Percentiles rank a stretch among this genome's conserved stretches.
Evolutionary conservation across 2,113 vertebrate genomes (phyloP).

Genomic region (Mobula hypostoma): DNA sequence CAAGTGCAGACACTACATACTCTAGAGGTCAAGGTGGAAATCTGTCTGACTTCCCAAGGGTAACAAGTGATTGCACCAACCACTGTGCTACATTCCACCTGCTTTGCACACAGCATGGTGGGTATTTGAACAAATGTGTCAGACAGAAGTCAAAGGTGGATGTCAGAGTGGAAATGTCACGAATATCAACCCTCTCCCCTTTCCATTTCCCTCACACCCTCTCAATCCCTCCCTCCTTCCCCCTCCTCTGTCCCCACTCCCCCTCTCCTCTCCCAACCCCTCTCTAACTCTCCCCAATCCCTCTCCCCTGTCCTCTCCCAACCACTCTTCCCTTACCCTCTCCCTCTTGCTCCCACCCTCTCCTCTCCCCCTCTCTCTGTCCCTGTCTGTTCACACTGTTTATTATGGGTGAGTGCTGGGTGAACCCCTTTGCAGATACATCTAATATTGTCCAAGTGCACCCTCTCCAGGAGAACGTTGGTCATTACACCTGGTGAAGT

Average conservation of each 20-base stretch:
- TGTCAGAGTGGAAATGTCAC: not conserved
- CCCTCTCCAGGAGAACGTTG: not conserved
- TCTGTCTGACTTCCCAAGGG: not conserved
- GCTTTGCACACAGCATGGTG: not conserved
- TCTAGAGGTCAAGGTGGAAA: not conserved
- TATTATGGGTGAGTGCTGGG: too few relatives aligned
- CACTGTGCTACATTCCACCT: too few relatives aligned
- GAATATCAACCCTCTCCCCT: not conserved
- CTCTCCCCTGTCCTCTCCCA: too few relatives aligned
- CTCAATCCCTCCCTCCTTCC: too few relatives aligned
- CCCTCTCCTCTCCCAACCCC: too few relatives aligned
- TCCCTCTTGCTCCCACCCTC: too few relatives aligned
- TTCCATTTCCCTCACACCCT: too few relatives aligned
- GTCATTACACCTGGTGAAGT: not conserved
- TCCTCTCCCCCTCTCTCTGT: not conserved
- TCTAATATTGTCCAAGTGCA: not conserved
- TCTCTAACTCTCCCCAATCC: too few relatives aligned
- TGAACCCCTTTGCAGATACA: not conserved
- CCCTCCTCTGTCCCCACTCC: too few relatives aligned
- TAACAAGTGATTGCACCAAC: too few relatives aligned
- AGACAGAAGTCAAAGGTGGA: not conserved
- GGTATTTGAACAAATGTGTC: not conserved
- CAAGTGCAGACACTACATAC: not conserved
- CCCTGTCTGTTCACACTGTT: too few relatives aligned
- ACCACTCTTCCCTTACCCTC: too few relatives aligned